phyloP scores from a whole-genome alignment of 2,888 invertebrate species.

The Teinopalpus imperialis region DNA sequence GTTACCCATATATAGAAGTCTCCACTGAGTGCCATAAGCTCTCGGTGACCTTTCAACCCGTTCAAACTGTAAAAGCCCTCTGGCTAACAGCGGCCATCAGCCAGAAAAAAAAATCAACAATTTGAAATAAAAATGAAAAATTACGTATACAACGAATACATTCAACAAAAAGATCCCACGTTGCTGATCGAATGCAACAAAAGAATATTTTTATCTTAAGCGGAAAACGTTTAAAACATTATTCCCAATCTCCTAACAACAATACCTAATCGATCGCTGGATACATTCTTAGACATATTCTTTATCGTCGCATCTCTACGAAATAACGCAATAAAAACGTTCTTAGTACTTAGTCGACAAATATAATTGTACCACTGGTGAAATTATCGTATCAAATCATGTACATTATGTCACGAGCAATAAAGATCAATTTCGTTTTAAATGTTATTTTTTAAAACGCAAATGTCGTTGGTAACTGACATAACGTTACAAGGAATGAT shows the following conservation, averaged over 20 bases:
- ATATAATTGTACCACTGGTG: constrained; percentile 31
- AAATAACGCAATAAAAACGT: constrained; percentile 72
- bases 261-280: constrained; percentile 60
- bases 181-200: constrained; percentile 48
- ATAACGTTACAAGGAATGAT: constrained; percentile 58
- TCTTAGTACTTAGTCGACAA: constrained; percentile 48
- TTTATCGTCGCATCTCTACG: constrained; percentile 67
- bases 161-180: constrained; percentile 41
- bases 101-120: too few relatives aligned
- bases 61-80: too few relatives aligned
- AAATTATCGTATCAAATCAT: constrained; percentile 30
- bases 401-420: constrained; percentile 37
- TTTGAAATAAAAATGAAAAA: constrained; percentile 16
- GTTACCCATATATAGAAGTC: too few relatives aligned
- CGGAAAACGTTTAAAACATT: constrained; percentile 59
- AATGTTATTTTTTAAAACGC: constrained; percentile 37
- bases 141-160: constrained; percentile 20
- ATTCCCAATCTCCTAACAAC: constrained; percentile 57
- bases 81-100: too few relatives aligned
- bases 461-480: constrained; percentile 55
- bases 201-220: constrained; percentile 52
- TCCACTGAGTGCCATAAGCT: too few relatives aligned
- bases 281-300: constrained; percentile 57
- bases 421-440: constrained; percentile 43
- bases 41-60: too few relatives aligned